Percentiles rank a stretch among this genome's conserved stretches.
phyloP scores from a whole-genome alignment of 2,113 vertebrate genomes.

The Thomomys bottae region DNA sequence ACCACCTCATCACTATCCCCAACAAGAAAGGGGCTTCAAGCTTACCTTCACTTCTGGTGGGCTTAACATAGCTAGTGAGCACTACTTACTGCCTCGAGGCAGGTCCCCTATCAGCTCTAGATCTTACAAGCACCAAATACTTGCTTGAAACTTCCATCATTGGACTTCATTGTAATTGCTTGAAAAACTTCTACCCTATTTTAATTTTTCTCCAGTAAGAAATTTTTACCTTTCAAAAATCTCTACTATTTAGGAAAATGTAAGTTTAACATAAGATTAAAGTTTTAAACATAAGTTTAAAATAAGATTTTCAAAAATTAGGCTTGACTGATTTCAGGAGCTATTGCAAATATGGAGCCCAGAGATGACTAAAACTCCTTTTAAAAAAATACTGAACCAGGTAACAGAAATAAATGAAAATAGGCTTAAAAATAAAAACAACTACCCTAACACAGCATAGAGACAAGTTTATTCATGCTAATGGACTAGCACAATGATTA shows the following conservation, averaged over 20 bases:
- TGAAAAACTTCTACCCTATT: background rate
- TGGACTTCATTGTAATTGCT: background rate
- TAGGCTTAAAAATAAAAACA: background rate
- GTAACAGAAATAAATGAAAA: background rate
- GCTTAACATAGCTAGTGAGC: background rate
- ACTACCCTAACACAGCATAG: background rate
- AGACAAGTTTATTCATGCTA: background rate
- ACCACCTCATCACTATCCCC: background rate
- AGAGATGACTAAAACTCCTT: constrained; percentile 22
- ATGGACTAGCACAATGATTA: constrained; percentile 35
- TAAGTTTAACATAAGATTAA: background rate
- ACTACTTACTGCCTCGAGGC: background rate
- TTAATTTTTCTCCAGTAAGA: background rate
- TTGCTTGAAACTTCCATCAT: background rate
- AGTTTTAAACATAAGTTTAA: background rate
- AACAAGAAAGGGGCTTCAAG: background rate
- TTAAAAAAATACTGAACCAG: constrained; percentile 12
- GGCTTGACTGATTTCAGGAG: constrained; percentile 11
- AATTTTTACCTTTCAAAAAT: background rate
- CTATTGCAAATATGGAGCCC: background rate
- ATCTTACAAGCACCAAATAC: constrained; percentile 1
- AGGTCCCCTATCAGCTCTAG: constrained; percentile 10
- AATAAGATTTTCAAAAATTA: constrained; percentile 13
- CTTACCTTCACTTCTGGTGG: background rate
- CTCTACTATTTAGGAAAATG: background rate